Conservation (phyloP, 1,140 invertebrate genomes). For the Euglossa dilemma region DNA sequence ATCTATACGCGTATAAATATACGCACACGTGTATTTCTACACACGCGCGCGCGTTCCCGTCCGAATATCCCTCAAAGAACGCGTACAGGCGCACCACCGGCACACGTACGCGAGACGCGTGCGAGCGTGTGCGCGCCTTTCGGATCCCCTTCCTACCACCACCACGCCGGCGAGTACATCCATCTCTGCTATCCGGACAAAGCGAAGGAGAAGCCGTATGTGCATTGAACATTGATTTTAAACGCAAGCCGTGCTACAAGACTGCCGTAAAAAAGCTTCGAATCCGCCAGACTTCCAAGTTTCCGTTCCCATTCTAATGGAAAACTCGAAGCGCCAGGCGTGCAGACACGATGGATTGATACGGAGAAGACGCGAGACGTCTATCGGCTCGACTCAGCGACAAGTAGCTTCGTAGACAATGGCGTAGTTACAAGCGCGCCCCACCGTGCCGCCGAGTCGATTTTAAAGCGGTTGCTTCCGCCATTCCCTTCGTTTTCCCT, state of each 20-base stretch:
- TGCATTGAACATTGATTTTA: constrained; percentile 76
- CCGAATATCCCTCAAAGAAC: constrained; percentile 58
- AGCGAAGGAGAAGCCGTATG: constrained; percentile 73
- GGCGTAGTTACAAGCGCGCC: constrained; percentile 31
- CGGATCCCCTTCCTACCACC: constrained; percentile 36
- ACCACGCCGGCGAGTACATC: constrained; percentile 34
- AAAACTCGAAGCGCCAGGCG: constrained; percentile 43
- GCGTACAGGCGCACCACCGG: neutral
- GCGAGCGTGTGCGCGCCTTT: neutral
- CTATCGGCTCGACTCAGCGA: constrained; percentile 57
- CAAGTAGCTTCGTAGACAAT: constrained; percentile 49
- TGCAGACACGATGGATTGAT: constrained; percentile 50
- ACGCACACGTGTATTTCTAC: neutral
- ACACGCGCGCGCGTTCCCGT: neutral
- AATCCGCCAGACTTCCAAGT: constrained; percentile 46
- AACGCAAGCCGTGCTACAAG: constrained; percentile 60
- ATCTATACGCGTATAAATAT: neutral
- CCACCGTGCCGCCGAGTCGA: too few species aligned
- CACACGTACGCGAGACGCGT: neutral
- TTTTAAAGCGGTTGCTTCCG: neutral
- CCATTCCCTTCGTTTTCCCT: too few species aligned
- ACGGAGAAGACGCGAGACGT: constrained; percentile 53
- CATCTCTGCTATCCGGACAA: constrained; percentile 53
- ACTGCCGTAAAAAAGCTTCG: constrained; percentile 45
- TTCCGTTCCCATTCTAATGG: constrained; percentile 51